Evolutionary conservation across 2,888 invertebrate species (phyloP).

Genomic region (Diabrotica balteata): DNA sequence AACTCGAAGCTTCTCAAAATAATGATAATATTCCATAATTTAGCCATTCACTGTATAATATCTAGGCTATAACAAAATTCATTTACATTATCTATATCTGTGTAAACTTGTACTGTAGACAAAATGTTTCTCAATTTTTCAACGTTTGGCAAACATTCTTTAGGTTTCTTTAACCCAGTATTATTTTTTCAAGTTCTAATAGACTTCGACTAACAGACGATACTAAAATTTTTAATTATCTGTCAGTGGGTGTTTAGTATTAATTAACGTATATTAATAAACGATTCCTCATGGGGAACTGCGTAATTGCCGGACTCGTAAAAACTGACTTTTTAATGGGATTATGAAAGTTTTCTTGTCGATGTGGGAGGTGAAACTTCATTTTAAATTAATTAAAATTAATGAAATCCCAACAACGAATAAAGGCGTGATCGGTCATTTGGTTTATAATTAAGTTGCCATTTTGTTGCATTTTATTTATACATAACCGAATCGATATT

Average conservation of each 20-base stretch:
- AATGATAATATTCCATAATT: too few species aligned
- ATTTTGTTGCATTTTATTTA: slow-evolving; percentile 16
- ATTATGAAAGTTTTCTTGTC: slow-evolving; percentile 22
- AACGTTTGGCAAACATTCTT: too few species aligned
- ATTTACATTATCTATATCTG: too few species aligned
- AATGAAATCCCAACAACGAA: slow-evolving; percentile 14
- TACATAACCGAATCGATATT: background rate
- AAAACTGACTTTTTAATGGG: slow-evolving; percentile 16
- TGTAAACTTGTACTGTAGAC: too few species aligned
- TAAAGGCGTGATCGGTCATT: slow-evolving; percentile 21
- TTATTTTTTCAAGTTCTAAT: too few species aligned
- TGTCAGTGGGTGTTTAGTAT: slow-evolving; percentile 6
- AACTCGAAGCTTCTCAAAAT: too few species aligned
- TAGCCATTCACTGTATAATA: too few species aligned
- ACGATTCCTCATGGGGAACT: slow-evolving; percentile 7
- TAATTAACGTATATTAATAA: slow-evolving; percentile 6
- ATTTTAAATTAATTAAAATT: slow-evolving; percentile 21
- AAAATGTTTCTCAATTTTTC: too few species aligned
- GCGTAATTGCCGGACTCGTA: slow-evolving; percentile 10
- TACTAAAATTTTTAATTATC: slow-evolving; percentile 1
- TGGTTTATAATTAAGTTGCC: slow-evolving; percentile 16
- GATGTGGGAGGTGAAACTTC: slow-evolving; percentile 19
- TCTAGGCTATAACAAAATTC: too few species aligned
- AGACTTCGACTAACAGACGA: too few species aligned
- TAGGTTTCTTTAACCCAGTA: too few species aligned